Base-by-base conservation (phyloP, 2,888 invertebrate species). In the Lochmaea capreae region DNA sequence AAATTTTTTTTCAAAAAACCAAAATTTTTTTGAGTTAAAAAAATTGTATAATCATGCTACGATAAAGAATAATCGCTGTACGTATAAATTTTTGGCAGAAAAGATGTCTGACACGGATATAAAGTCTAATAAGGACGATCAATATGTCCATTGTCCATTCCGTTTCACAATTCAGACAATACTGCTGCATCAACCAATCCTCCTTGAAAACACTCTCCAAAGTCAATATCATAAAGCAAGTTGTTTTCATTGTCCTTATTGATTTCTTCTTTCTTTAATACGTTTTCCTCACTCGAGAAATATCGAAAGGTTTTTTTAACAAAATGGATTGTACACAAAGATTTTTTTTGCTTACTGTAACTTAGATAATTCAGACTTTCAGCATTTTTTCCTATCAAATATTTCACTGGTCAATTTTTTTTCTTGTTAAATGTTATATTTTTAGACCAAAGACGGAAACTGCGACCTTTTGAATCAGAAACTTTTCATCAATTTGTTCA, bases 221-320 rank as follows among this genome's bases (percentile, higher is more conserved):
- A 79, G 76, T 78, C 75, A 78, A 80, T 79, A 77, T 76, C 78
- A 77, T 78, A 79, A 78, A 76, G 71, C 66, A 73, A 77, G 70
- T 76, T 79, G 78, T 78, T 79, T 78, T 79, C 76, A 73, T 78
- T 78, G 72, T 72, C 73, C 76, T 74, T 77, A 79, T 79, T 74
- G 79, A 79, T 77, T 78, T 74, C 76, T 16, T 70, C 18, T 65
- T 22, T 65, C 75, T 72, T 65, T 71, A 75, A 75, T 75, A 76
- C 71, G 76, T 75, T 74, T 69, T 73, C 67, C 74, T 62, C 73
- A 71, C 77, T 76, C 66, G 73, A 74, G 70, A 72, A 78, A 75
- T 76, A 76, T 74, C 72, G 72, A 65, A 72, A 65, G 59, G 42
- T 65, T 72, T 74, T 74, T 58, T 52, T 63, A 61, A 73, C 65